These are phyloP conservation scores for Wasmannia auropunctata DNA, from an alignment of 1,140 invertebrate species.

Conservation along the genomic window DNA sequence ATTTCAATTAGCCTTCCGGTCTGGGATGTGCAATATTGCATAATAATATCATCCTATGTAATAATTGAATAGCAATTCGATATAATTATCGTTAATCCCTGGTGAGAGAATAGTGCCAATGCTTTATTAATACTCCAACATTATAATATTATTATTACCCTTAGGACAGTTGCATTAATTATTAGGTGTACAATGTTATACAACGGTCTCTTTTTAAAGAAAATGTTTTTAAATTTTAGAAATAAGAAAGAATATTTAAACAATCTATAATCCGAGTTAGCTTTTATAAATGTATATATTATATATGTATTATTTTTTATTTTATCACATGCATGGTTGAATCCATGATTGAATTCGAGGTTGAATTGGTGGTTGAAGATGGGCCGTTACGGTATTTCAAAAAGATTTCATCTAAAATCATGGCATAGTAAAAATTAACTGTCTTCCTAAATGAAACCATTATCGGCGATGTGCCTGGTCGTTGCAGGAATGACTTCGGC, in stretches of 20 bases:
- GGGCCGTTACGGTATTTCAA: neutral
- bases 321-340: neutral
- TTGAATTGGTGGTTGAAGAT: neutral
- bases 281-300: neutral
- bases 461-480: neutral
- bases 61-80: slow-evolving; percentile 22
- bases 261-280: neutral
- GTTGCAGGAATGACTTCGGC: slow-evolving; percentile 34
- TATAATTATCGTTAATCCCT: slow-evolving; percentile 32
- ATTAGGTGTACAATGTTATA: neutral
- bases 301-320: neutral
- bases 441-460: slow-evolving; percentile 30
- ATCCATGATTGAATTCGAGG: neutral
- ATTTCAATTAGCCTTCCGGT: slow-evolving; percentile 17
- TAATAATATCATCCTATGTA: neutral
- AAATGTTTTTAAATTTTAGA: neutral
- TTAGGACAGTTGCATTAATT: neutral
- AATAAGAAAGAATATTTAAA: neutral
- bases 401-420: neutral
- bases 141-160: neutral
- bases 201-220: neutral
- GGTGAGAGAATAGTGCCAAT: neutral
- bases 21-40: neutral
- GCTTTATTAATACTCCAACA: slow-evolving; percentile 12
- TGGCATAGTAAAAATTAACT: slow-evolving; percentile 10